A percentile compares a stretch with the other conserved stretches of the same genome.
Conservation (phyloP, 2,888 invertebrate species). For the Dilophus febrilis region DNA sequence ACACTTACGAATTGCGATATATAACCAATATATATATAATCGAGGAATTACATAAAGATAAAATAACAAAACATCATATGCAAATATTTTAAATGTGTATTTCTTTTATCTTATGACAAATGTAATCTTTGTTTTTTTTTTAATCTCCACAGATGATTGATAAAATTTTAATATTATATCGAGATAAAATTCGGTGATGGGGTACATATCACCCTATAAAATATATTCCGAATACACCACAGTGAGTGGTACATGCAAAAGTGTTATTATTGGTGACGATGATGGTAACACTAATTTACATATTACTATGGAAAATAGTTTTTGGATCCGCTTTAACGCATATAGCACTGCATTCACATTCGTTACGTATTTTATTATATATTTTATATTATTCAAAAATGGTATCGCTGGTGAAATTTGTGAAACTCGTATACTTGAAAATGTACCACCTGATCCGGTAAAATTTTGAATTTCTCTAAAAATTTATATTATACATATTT, state of each 20-base stretch:
- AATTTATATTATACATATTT: background rate
- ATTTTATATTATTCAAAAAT: too few relatives aligned
- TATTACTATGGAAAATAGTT: background rate
- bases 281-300: too few relatives aligned
- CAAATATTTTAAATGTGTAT: too few relatives aligned
- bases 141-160: too few relatives aligned
- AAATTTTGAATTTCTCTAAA: conserved; percentile 12
- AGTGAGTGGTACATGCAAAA: background rate
- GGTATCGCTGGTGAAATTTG: conserved; percentile 14
- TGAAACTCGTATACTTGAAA: conserved; percentile 26
- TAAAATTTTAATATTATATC: background rate
- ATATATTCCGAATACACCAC: background rate
- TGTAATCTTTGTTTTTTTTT: too few relatives aligned
- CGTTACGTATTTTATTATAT: too few relatives aligned
- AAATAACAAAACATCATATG: too few relatives aligned
- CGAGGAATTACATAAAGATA: too few relatives aligned
- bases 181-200: background rate
- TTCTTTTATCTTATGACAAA: too few relatives aligned
- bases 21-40: too few relatives aligned
- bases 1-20: too few relatives aligned
- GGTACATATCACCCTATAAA: background rate
- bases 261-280: too few relatives aligned
- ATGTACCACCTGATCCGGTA: conserved; percentile 28
- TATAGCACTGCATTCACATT: background rate
- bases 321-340: background rate